These are phyloP conservation scores for Menura novaehollandiae DNA, from an alignment of 2,113 vertebrate genomes.

Conservation along the genomic window DNA sequence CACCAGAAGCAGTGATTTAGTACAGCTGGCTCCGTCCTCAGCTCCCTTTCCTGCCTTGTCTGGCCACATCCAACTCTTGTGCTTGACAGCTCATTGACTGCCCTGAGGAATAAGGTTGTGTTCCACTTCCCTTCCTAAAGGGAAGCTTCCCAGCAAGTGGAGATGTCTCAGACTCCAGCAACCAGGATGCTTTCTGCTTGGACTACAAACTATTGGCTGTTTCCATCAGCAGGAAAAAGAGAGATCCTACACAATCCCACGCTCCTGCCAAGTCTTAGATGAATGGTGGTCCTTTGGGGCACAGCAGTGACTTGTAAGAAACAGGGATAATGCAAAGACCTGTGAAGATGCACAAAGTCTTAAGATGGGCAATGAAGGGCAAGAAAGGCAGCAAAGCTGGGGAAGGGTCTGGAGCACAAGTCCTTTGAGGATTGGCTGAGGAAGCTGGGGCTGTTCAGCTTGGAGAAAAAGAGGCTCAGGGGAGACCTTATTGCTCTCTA, in stretches of 20 bases:
- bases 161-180: background rate
- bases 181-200: background rate
- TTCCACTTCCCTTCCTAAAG: background rate
- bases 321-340: background rate
- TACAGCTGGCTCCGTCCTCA: background rate
- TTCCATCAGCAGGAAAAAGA: background rate
- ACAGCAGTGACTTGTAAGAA: background rate
- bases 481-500: background rate
- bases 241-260: background rate
- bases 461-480: background rate
- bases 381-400: background rate
- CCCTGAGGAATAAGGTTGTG: background rate
- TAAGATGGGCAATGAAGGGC: background rate
- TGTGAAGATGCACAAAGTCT: background rate
- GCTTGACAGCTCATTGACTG: background rate
- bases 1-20: background rate
- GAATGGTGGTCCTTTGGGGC: rapidly evolving
- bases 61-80: background rate
- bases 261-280: background rate
- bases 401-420: background rate
- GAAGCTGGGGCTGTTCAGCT: background rate
- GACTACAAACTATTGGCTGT: background rate
- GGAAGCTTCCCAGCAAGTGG: background rate
- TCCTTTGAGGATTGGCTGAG: background rate
- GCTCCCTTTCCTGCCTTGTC: background rate